phyloP scores from a whole-genome alignment of 2,888 invertebrate genomes.

The Prosapia bicincta region DNA sequence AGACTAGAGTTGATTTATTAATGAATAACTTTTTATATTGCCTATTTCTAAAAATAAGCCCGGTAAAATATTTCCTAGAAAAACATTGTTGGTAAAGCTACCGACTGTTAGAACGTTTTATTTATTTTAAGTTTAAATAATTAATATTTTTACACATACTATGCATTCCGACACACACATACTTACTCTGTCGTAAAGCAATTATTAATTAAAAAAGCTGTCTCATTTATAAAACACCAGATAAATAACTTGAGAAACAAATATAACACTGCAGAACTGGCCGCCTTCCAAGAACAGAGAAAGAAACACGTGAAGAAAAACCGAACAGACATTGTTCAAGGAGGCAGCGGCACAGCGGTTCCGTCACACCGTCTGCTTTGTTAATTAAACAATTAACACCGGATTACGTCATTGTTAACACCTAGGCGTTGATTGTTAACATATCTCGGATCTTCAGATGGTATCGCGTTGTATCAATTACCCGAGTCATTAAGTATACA shows the following conservation, averaged over 20 bases:
- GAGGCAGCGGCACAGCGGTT: neutral
- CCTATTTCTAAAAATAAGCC: too few species aligned
- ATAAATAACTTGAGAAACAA: neutral
- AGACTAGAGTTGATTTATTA: too few species aligned
- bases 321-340: neutral
- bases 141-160: too few species aligned
- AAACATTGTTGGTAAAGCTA: too few species aligned
- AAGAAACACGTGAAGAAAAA: neutral
- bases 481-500: neutral
- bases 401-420: neutral
- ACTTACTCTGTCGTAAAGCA: too few species aligned
- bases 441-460: neutral
- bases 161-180: too few species aligned
- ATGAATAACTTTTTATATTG: too few species aligned
- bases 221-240: neutral
- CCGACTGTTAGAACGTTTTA: too few species aligned
- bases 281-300: neutral
- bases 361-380: neutral
- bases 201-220: too few species aligned
- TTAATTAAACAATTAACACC: neutral
- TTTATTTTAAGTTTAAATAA: too few species aligned
- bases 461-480: neutral
- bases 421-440: neutral
- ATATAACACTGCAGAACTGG: neutral
- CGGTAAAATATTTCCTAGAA: too few species aligned